Evolutionary conservation across 2,797 vertebrate genomes (phyloP).

Genomic region (Champsocephalus gunnari): DNA sequence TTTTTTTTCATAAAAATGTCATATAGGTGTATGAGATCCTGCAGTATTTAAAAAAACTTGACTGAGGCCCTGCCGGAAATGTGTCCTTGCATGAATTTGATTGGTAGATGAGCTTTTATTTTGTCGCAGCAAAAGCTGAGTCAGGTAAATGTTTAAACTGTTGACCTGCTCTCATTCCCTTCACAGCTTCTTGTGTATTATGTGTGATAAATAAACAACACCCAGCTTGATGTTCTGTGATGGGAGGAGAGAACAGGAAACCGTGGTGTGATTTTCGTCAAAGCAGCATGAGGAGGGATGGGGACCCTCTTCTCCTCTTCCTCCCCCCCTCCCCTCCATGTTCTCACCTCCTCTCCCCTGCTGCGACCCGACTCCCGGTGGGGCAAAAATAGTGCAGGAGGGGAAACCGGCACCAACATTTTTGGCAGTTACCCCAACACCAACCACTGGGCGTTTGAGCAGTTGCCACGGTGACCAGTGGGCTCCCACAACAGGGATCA

Average conservation of each 20-base stretch:
- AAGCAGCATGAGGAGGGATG: conserved; percentile 46
- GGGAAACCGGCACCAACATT: conserved; percentile 68
- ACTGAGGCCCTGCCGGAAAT: background rate
- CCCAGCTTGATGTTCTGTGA: background rate
- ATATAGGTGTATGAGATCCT: too few relatives aligned
- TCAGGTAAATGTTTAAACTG: background rate
- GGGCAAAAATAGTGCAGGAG: conserved; percentile 54
- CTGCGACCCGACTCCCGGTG: conserved; percentile 64
- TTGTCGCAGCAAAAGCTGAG: background rate
- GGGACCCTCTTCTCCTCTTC: conserved; percentile 28
- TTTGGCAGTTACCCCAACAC: conserved; percentile 71
- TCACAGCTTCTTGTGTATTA: conserved; percentile 37
- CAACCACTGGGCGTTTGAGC: conserved; percentile 72
- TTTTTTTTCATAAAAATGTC: background rate
- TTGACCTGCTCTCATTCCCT: background rate
- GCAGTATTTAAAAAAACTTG: background rate
- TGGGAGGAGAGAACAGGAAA: conserved; percentile 11
- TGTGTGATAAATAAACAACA: conserved; percentile 61
- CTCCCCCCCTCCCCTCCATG: conserved; percentile 28
- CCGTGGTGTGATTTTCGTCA: conserved; percentile 32
- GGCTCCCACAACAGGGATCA: conserved; percentile 49
- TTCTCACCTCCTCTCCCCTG: conserved; percentile 74
- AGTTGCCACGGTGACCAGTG: conserved; percentile 64
- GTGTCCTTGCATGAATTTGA: conserved; percentile 9
- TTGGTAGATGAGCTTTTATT: conserved; percentile 6